Evolutionary conservation across 2,113 vertebrate genomes (phyloP).

Genomic region (Syrrhaptes paradoxus): DNA sequence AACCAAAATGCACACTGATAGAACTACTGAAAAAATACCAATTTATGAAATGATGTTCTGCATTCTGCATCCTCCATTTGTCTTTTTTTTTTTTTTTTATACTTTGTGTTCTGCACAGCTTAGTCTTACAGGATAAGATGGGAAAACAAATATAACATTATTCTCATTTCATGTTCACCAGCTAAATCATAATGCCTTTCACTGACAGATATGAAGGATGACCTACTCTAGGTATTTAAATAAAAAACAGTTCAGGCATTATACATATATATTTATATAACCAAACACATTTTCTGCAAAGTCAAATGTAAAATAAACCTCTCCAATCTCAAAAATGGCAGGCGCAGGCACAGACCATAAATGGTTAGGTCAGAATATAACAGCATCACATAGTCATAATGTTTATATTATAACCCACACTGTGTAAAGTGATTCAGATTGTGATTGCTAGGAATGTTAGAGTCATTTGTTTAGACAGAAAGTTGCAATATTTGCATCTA

Average conservation of each 20-base stretch:
- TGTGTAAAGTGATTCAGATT: not conserved
- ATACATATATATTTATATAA: not conserved
- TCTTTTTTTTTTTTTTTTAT: not conserved
- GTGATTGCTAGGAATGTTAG: not conserved
- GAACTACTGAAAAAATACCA: not conserved
- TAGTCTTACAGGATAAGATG: not conserved
- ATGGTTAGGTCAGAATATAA: not conserved
- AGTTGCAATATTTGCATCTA: not conserved
- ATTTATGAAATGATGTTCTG: not conserved
- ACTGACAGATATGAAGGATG: not conserved
- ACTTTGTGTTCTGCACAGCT: not conserved
- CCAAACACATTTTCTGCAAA: not conserved
- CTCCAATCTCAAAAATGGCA: not conserved
- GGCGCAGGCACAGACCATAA: not conserved
- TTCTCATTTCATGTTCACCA: not conserved
- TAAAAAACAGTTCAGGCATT: not conserved
- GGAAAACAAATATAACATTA: not conserved
- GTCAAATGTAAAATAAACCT: not conserved
- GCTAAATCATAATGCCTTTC: not conserved
- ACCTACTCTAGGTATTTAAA: not conserved
- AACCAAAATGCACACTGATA: not conserved
- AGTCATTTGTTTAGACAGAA: not conserved
- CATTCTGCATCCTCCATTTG: not conserved
- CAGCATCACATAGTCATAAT: accelerated
- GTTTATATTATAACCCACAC: not conserved